Base-by-base conservation (phyloP, 2,888 invertebrate species). In the Eulithis prunata region DNA sequence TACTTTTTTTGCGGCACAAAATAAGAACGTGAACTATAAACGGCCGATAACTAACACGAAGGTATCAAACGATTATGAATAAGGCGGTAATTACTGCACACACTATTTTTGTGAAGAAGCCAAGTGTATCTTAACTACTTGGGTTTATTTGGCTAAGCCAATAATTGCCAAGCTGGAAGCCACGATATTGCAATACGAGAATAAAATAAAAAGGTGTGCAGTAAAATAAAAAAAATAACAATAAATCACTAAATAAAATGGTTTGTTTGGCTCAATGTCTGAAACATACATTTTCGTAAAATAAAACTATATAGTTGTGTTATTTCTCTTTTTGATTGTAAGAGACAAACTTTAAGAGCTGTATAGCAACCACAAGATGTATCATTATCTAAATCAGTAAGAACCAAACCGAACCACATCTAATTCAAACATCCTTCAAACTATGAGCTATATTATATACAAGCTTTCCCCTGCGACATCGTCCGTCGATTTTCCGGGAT, bases 21-120 rank as follows among this genome's bases (percentile, higher is more conserved):
- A 2, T 32, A 32, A 32, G 32, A 3, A 49, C 21, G 49, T 21
- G 5, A 32, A 4, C 13, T 49, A 21, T 21, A 21, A 21, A 21
- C 21, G 21, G 21, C 21, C 21, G 21, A 49, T 49, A 11, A 49
- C 47, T 21, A 49, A 21, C 49, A 21, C 13, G 10, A 47, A 1
- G 21, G 21, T 49, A 49, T 8, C 21, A 49, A 49, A 21, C 49
- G 49, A 49, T 49, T 49, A 49, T 49, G 49, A 49, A 21, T 14
- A 47, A 47, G 47, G 47, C 14, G 6, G 14, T 21, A 21, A 49
- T 14, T 47, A 47, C 47, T 47, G 47, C 47, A 47, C 47, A 47
- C 45, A 46, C 14, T 7, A 3, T 47, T 47, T 47, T 47, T 41
- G 41, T 41, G 8, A 11, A 11, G 6, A 32, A 41, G 8, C 8